Base-by-base conservation (phyloP, 64 coral and sea anemone species). In the Porites lutea region DNA sequence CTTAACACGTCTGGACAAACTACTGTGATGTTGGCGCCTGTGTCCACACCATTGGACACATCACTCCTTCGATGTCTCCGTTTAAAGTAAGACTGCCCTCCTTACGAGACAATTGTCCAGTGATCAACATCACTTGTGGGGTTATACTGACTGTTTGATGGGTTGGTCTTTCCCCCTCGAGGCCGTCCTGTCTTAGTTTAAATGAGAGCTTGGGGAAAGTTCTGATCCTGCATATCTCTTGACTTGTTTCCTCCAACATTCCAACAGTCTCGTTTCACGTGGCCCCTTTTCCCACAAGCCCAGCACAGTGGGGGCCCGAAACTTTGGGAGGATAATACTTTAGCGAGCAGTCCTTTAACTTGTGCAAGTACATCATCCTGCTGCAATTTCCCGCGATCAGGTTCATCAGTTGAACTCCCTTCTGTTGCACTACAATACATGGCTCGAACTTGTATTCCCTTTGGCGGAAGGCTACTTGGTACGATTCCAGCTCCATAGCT, bases 1-100 rank as follows among this genome's bases (percentile, higher is more conserved):
- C 20, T 74, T 13, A 82, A 48, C 15, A 90, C 77, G 64, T 81
- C 60, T 2, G 88, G 62, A n/a, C 60, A 37, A 20, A 90, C 88
- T 45, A 90, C 55, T 16, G 76, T 81, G 47, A 82, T 68, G 61
- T 90, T 90, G 5, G 88, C 53, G 10, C 59, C 61, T 2, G 88
- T 90, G 76, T 90, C 88, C 23, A 70, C 76, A 90, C 37, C 44
- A 90, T 64, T 3, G 18, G 57, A 6, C 44, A 66, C 27, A 16
- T 23, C 10, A 67, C 48, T 52, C 88, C 76, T n/a, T 79, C 74
- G 4, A 90, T 65, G 61, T 48, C 11, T 3, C 88, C 88, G 6
- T 59, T 87, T 87, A 52, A 37, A 15, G 65, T 87, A 20, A 22
- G 65, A 23, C 65, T 69, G 18, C 20, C 65, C 11, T 68, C 21